A percentile compares a stretch with the other conserved stretches of the same genome.
Evolutionary conservation across 2,888 invertebrate genomes (phyloP).

Genomic region (Cabera pusaria): DNA sequence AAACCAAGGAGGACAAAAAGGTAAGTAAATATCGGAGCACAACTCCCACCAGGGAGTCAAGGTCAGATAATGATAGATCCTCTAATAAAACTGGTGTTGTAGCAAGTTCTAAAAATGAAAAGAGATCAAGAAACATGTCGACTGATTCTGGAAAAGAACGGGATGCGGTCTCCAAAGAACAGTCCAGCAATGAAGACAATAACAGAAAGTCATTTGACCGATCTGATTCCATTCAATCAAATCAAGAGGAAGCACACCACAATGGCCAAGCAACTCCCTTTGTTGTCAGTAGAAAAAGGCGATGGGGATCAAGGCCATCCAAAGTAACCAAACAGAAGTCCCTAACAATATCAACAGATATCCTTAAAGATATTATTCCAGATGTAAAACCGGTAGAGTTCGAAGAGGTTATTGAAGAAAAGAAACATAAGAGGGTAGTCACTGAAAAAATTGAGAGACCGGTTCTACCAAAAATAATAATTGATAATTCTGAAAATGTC

Average conservation of each 20-base stretch:
- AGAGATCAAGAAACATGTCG: constrained; percentile 39
- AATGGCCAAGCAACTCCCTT: constrained; percentile 60
- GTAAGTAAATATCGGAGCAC: constrained; percentile 72
- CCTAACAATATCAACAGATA: constrained; percentile 88
- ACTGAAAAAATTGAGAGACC: constrained; percentile 67
- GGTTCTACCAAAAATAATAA: constrained; percentile 70
- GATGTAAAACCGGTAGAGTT: constrained; percentile 85
- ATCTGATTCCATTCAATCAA: constrained; percentile 46
- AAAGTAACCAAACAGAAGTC: constrained; percentile 84
- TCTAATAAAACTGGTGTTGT: constrained; percentile 72
- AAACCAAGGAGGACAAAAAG: constrained; percentile 47
- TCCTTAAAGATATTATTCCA: constrained; percentile 86
- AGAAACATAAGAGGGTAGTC: constrained; percentile 60
- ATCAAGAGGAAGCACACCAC: constrained; percentile 48
- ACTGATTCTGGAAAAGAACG: constrained; percentile 39
- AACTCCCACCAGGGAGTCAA: constrained; percentile 51
- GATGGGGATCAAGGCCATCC: constrained; percentile 71
- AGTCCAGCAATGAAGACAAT: constrained; percentile 21
- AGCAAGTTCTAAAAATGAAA: constrained; percentile 54
- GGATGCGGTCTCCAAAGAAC: constrained; percentile 30
- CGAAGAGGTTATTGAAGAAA: constrained; percentile 81
- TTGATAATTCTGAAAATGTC: constrained; percentile 71
- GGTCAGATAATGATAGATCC: constrained; percentile 48
- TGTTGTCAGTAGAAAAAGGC: constrained; percentile 65
- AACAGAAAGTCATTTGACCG: constrained; percentile 35